phyloP scores from a whole-genome alignment of 2,113 vertebrate genomes.

The Carollia perspicillata region DNA sequence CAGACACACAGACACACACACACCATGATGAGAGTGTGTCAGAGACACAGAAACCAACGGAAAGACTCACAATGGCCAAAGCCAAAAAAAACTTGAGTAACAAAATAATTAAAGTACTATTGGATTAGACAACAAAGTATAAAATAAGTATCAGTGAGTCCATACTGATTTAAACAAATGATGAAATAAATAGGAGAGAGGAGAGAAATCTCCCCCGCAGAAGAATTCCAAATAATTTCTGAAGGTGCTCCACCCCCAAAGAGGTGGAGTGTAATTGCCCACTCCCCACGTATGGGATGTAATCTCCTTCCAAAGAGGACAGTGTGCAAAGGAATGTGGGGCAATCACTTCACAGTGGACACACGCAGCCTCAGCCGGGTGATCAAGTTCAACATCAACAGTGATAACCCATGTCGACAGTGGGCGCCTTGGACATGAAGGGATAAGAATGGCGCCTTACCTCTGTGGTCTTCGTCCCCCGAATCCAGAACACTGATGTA shows the following conservation, averaged over 20 bases:
- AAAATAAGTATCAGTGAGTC: background rate
- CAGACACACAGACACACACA: background rate
- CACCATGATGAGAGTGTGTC: background rate
- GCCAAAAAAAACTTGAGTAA: background rate
- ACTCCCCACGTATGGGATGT: too few relatives aligned
- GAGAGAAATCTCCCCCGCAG: background rate
- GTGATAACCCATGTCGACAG: background rate
- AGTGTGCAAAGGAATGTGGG: background rate
- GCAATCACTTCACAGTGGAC: background rate
- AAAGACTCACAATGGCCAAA: background rate
- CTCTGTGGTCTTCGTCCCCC: background rate
- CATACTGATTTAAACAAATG: background rate
- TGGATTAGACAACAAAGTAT: background rate
- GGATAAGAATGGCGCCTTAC: background rate
- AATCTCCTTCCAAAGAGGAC: background rate
- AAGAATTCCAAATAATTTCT: too few relatives aligned
- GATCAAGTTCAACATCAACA: background rate
- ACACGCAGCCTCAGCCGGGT: too few relatives aligned
- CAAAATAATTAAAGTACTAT: background rate
- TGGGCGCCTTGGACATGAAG: background rate
- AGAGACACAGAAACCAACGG: background rate
- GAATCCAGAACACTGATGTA: background rate
- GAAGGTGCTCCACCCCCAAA: too few relatives aligned
- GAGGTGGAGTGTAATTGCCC: too few relatives aligned
- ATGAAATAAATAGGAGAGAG: background rate